These are phyloP conservation scores for Mylabris phalerata DNA, from an alignment of 1,140 invertebrate genomes.

Conservation along the genomic window DNA sequence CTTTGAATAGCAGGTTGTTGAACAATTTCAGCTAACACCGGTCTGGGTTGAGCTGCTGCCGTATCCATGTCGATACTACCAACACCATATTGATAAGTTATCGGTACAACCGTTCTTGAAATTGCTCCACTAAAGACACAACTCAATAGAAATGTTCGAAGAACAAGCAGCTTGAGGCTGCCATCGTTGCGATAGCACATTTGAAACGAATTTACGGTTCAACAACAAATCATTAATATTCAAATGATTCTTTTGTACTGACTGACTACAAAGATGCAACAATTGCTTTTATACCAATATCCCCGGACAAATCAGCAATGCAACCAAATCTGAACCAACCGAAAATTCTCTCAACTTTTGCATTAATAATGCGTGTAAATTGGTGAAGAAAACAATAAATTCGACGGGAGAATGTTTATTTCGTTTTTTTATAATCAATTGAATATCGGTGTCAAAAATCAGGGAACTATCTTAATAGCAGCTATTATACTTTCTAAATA, in stretches of 20 bases:
- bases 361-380: constrained; percentile 14
- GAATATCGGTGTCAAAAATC: constrained; percentile 11
- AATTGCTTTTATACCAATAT: no score
- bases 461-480: constrained; percentile 6
- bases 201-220: not conserved
- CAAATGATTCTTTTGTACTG: no score
- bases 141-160: constrained; percentile 2
- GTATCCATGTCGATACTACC: constrained; percentile 16
- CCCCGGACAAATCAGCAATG: no score
- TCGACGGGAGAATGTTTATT: constrained; percentile 1
- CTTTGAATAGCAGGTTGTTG: constrained; percentile 12
- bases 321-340: no score
- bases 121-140: not conserved
- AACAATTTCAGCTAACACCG: constrained; percentile 21
- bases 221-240: no score
- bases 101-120: not conserved
- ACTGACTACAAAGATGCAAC: no score
- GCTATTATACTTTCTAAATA: constrained; percentile 13
- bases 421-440: constrained; percentile 14
- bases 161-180: not conserved
- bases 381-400: constrained; percentile 1
- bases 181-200: not conserved
- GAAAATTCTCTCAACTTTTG: not conserved
- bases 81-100: not conserved
- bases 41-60: constrained; percentile 26